Conservation (phyloP, 2,113 vertebrate species). For the Cheilinus undulatus region DNA sequence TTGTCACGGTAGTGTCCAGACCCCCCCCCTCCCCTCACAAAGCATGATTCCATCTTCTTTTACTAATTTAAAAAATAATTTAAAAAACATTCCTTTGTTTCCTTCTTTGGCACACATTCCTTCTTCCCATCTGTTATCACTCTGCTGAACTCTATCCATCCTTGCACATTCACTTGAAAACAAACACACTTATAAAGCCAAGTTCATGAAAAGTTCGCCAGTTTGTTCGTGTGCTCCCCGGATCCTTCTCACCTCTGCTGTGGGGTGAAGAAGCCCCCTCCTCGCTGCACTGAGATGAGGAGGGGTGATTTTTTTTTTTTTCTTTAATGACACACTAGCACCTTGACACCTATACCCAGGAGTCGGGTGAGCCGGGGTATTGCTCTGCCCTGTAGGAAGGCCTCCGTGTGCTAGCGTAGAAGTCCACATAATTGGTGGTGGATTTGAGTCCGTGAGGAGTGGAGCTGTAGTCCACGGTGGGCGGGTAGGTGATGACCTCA, state of each 20-base stretch:
- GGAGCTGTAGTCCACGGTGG: constrained; percentile 88
- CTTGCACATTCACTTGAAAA: constrained; percentile 72
- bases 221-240: constrained; percentile 18
- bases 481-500: constrained; percentile 91
- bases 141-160: constrained; percentile 61
- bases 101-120: constrained; percentile 90
- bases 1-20: constrained; percentile 47
- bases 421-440: constrained; percentile 96
- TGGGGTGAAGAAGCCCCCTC: neutral
- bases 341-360: constrained; percentile 90
- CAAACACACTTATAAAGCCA: constrained; percentile 74
- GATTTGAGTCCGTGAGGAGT: constrained; percentile 93
- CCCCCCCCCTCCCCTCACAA: constrained; percentile 16
- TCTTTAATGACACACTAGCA: neutral
- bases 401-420: constrained; percentile 94
- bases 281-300: too few species aligned
- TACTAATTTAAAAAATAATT: constrained; percentile 62
- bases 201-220: constrained; percentile 67
- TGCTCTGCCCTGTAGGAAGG: constrained; percentile 94
- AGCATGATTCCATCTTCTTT: constrained; percentile 69
- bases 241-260: constrained; percentile 8
- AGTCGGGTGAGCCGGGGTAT: constrained; percentile 97
- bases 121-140: constrained; percentile 78
- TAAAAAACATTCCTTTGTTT: constrained; percentile 80
- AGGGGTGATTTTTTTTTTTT: too few species aligned